Base-by-base conservation (phyloP, 35 echinoderm and acorn worm genomes). In the Anneissia japonica region DNA sequence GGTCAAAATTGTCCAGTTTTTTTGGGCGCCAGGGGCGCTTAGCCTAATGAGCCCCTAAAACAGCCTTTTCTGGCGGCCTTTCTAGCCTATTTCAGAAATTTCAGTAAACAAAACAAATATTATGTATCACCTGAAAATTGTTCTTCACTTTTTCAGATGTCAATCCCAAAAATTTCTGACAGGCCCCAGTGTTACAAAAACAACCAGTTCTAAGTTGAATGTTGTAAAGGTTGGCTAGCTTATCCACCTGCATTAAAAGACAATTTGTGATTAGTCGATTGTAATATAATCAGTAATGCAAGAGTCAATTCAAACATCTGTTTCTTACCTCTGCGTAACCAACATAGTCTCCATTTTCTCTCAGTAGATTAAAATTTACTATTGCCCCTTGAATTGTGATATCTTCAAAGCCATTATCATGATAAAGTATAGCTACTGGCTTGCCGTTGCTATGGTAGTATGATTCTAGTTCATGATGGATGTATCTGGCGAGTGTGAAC, bases 141-240 rank as follows among this genome's bases (percentile, higher is more conserved):
- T 74, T 84, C 72, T 87, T 91, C 2, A 99, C 86, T 32, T 99
- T 72, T 46, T 99, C 86, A 74, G 88, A 77, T 23, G 77, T 79
- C 16, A 99, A 83, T 32, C 82, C 88, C 17, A 99, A 89, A 77
- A 87, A 91, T 13, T 72, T 14, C 72, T 94, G 91, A 37, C 96
- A 99, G 26, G 96, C 96, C 56, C 96, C 96, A 17, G 92, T 99
- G 83, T 99, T 99, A 56, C 96, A 99, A 75, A 99, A 99, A 41
- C 96, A 99, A 17, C 96, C 96, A 46, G 96, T 99, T 16, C 96
- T 79, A 28, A 99, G 87, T 33, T 99, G 91, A 31, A 99, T 99
- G 33, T 91, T 84, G 56, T 99, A 87, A 4, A 99, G 36, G 23
- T 86, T 75, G 31, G 96, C 96, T 6, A 99, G 74, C 56, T 84